phyloP scores from a whole-genome alignment of 1,140 invertebrate genomes.

The Triops longicaudatus region DNA sequence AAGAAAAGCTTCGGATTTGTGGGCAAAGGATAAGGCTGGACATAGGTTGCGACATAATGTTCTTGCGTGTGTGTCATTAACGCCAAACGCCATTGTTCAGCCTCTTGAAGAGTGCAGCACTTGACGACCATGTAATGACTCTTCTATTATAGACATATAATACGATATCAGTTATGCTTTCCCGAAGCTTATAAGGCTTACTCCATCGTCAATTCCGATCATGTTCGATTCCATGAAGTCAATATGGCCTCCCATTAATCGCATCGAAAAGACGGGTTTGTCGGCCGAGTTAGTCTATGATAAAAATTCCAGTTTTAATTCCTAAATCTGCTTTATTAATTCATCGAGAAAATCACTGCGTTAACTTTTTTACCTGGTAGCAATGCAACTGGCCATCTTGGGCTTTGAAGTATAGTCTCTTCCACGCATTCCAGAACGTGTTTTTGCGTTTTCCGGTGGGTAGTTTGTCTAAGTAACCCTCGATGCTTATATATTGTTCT shows the following conservation, averaged over 20 bases:
- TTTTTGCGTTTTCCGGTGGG: conserved; percentile 47
- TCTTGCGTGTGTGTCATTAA: conserved; percentile 47
- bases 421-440: conserved; percentile 53
- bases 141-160: conserved; percentile 39
- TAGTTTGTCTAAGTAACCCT: conserved; percentile 47
- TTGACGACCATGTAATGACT: conserved; percentile 48
- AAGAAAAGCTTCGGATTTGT: conserved; percentile 38
- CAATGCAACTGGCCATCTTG: conserved; percentile 46
- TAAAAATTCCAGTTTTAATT: too few species aligned
- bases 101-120: conserved; percentile 42
- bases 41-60: conserved; percentile 43
- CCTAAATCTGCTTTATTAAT: conserved; percentile 17
- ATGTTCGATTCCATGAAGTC: conserved; percentile 46
- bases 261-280: conserved; percentile 42
- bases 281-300: conserved; percentile 43
- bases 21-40: conserved; percentile 42
- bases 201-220: conserved; percentile 49
- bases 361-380: conserved; percentile 41
- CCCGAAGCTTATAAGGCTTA: conserved; percentile 33
- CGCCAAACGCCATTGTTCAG: conserved; percentile 45
- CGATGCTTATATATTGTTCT: conserved; percentile 33
- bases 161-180: not conserved
- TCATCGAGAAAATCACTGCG: not conserved
- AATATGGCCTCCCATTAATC: conserved; percentile 47
- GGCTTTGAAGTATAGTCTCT: conserved; percentile 45